Base-by-base conservation (phyloP, 2,113 vertebrate species). In the Tetrax tetrax region DNA sequence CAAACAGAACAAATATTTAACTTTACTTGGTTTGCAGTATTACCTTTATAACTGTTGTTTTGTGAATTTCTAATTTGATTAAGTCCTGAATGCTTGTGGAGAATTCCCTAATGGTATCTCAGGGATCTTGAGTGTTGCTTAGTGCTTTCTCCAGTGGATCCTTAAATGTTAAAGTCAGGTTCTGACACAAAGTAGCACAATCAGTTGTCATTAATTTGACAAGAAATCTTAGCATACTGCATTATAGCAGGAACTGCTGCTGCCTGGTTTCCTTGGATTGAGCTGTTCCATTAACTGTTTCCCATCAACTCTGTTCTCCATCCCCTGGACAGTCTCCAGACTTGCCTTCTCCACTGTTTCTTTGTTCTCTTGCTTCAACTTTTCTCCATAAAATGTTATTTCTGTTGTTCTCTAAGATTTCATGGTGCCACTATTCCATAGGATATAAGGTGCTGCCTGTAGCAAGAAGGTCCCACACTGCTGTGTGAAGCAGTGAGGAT, bases 221-320 rank as follows among this genome's bases (percentile, higher is more conserved):
- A 51, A 29, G 53, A 43, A 14, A 70, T 24, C 57, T 38, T 20
- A 20, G 15, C 27, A 31, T 21, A 9, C 18, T 28, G 63, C 5
- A 8, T 48, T 37, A 47, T 7, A 37, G 29, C 68, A 63, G 53
- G 33, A 83, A 2, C 28, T 19, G 72, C 57, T 68, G 38, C 56
- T 68, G 41, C 48, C 27, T 43, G 23, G 2, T 53, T 41, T 6
- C 2, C 10, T 54, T 33, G 4, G 5, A 19, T 35, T 0, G 2
- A 60, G 45, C 56, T 56, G 38, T 41, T 29, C 28, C 12, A 14
- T 9, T 75, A 7, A 17, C 35, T 45, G 10, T 48, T 63, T 70
- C 51, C 25, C 43, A 38, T 38, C 38, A 7, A 17, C 35, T 45
- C 22, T n/a, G 10, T 48, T 63, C 65, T 45, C 25, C 43, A 14